Base-by-base conservation (phyloP, 2,113 vertebrate species). In the Chlorodrepanis virens region DNA sequence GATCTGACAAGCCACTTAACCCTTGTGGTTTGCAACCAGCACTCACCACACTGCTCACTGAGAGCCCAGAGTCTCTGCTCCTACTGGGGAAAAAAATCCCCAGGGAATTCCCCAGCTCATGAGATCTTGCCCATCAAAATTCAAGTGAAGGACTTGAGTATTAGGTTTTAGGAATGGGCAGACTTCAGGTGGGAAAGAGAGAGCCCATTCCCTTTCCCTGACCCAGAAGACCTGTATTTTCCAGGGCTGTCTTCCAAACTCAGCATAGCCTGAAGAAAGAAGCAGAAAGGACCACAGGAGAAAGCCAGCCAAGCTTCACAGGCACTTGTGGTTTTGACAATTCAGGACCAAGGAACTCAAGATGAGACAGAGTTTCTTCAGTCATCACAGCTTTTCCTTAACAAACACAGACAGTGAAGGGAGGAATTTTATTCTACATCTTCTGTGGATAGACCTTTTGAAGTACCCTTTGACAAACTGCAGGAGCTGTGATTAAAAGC, bases 101-200 rank as follows among this genome's bases (percentile, higher is more conserved):
- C 86, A 44, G 67, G 89, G 91, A 90, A 93, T 87, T 97, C 64
- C 93, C 93, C 94, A 75, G 64, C 11, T 94, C 50, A 53, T 63
- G 44, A 68, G 60, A 67, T 78, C 85, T 81, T 83, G 52, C 27
- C 50, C 60, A 60, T 87, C 60, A 78, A 70, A 90, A 91, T 52
- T 78, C 27, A 75, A 70, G 68, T 15, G 59, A 67, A 78, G 56
- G 42, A 77, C 52, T 63, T 5, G 7, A 81, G 16, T 67, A 67
- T 1, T 61, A 24, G 10, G 29, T 39, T 83, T 93, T 63, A 59
- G 52, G 23, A 94, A 93, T 31, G 20, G 47, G 8, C 42, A 74
- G 39, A 35, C 10, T 86, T 88, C 59, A 85, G 23, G 33, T 18
- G 29, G 19, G 20, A 92, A 93, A 81, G 35, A 67, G 25, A 84